Evolutionary conservation across 1,140 invertebrate genomes (phyloP), one percentile per base, ranked within the genome.

Genomic region (Dendrolimus punctatus): DNA sequence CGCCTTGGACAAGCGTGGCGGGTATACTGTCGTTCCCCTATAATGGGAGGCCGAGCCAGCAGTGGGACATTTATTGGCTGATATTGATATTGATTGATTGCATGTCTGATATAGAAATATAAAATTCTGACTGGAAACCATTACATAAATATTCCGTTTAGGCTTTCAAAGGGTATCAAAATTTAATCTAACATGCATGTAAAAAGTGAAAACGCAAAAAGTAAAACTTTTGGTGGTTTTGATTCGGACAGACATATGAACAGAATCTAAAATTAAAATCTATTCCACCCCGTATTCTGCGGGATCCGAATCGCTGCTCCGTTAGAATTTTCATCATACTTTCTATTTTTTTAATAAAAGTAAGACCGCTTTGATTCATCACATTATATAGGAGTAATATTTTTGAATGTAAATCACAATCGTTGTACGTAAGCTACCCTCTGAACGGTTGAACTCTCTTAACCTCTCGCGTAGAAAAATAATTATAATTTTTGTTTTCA

Each of bases 211-310:
- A 42, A 42, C 6, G n/a, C 41, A 45, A n/a, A 45, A 45, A 8
- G 4, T 8, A 45, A 45, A 45, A 45, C 39, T 49, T 43, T 39
- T 49, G 38, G 36, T 36, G 9, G 52, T 49, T 55, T 50, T 8
- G 54, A 51, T 45, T 53, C 45, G 45, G 55, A 38, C 46, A 40
- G 51, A 38, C 63, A 66, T 61, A 62, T 62, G 39, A 61, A 44
- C 58, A 53, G 23, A 49, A 60, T 58, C 53, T 62, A 55, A 62
- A 68, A 65, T 68, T 62, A 58, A 60, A 68, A 65, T 68, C 62
- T 62, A 62, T 60, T 55, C 50, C 57, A 53, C 57, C 55, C 51
- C 46, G 48, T 57, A 57, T 51, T 45, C 44, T 50, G 39, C 39
- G 42, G 52, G 53, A 23, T 46, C 41, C 44, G 23, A 55, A 38